Evolutionary conservation across 2,888 invertebrate genomes (phyloP), one percentile per base, ranked within the genome.

Genomic region (Coleophora flavipennella): DNA sequence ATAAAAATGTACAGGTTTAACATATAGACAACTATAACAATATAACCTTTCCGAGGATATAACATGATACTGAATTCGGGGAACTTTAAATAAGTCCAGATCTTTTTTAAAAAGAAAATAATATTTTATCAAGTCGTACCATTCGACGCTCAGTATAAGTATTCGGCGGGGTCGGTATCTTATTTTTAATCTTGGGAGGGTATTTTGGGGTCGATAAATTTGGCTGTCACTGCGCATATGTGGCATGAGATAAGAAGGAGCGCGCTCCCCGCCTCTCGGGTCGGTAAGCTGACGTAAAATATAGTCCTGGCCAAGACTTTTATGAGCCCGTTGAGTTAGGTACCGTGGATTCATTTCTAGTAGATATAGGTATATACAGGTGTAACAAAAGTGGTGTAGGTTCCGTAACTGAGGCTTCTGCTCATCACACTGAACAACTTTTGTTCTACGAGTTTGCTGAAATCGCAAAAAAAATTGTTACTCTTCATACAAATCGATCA

Each of bases 151-250:
- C 61, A 62, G n/a, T n/a, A n/a, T n/a, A n/a, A n/a, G n/a, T 62
- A 59, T 55, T 61, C 57, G 59, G 55, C 50, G 55, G 56, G 20
- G 20, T 29, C 57, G 58, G 61, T 80, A 78, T 78, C 77, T 77
- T 63, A 62, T 67, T 67, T 57, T 72, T 80, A 77, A 80, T 80
- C 78, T 79, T 40, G 67, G 67, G 56, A 66, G 77, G 70, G 63
- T 80, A 76, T 78, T 80, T 80, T 79, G 73, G 71, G 75, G 78
- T 69, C 80, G 73, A 81, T 81, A 83, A 83, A 83, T 81, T 81
- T 76, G 73, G 71, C 64, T 80, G 81, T 79, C 81, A 75, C 55
- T 60, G 65, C 77, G 75, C 77, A 80, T 75, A 74, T 79, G 76
- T 68, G 69, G 73, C 63, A 60, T 66, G 51, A 74, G 79, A 81